Evolutionary conservation across 2,888 invertebrate genomes (phyloP), one percentile per base, ranked within the genome.

Genomic region (Papilio protenor): DNA sequence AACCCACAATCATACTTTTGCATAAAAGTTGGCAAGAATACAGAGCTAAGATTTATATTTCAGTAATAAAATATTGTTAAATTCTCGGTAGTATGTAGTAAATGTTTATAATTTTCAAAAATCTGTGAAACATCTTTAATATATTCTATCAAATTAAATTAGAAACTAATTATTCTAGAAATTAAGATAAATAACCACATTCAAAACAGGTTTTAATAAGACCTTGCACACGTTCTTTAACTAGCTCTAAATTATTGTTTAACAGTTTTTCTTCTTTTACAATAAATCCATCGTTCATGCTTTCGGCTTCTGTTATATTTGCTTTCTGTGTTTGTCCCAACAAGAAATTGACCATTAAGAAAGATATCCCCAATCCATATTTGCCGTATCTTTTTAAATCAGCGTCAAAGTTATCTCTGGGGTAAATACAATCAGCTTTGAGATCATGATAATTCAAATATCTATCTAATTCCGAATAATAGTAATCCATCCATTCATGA

Each of bases 341-440:
- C 5, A 85, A 11, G 6, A 84, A 21, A 21, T 75, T 82, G 10
- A 80, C 52, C 0, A 83, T 10, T 64, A 86, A 40, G 0, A 86
- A 11, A 6, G 82, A 57, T 2, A 75, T 47, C 1, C 75, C 82
- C 4, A 88, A 80, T 49, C 77, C 78, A 0, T 80, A 0, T 79
- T 84, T 85, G 0, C 83, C 83, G 79, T 83, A 85, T 73, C 82
- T 83, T 70, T 80, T 83, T n/a, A 87, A 40, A 72, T 87, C 87
- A n/a, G 76, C 81, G 33, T 86, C 81, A 2, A 87, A 80, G 45
- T 84, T 81, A 1, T 85, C 84, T 76, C 78, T 85, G 0, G 87
- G 81, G 59, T 83, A 87, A 4, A 85, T 69, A 2, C 21, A 75
- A 59, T 82, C 83, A 1, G 82, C 82, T 73, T 86, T 84, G 5